phyloP scores from a whole-genome alignment of 2,797 vertebrate genomes.

The Xenopus petersii region DNA sequence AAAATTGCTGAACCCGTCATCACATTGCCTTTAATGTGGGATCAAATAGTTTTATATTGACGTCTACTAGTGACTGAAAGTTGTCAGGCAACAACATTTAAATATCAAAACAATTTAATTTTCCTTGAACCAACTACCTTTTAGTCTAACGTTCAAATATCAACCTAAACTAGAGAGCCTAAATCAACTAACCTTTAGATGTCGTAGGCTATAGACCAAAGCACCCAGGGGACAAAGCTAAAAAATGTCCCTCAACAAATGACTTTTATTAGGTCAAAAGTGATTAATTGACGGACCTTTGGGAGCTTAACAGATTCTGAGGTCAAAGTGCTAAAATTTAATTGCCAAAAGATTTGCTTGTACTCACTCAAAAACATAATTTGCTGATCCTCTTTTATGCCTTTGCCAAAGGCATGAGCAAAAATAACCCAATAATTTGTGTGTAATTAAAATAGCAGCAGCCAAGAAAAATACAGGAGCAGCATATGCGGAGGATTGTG shows the following conservation, averaged over 20 bases:
- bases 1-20: too few relatives aligned
- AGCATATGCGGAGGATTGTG: too few relatives aligned
- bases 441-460: too few relatives aligned
- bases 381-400: background rate
- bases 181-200: constrained; percentile 3
- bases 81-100: too few relatives aligned
- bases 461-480: too few relatives aligned
- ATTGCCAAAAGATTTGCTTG: constrained; percentile 5
- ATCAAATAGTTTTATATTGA: too few relatives aligned
- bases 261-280: constrained; percentile 25
- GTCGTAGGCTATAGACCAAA: background rate
- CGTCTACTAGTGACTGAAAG: too few relatives aligned
- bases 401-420: too few relatives aligned
- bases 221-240: constrained; percentile 8
- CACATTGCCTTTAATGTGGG: too few relatives aligned
- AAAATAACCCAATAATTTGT: too few relatives aligned
- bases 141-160: background rate
- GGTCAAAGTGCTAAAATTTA: constrained; percentile 17
- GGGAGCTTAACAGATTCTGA: constrained; percentile 8
- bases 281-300: constrained; percentile 14
- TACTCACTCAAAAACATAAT: background rate
- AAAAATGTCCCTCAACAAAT: constrained; percentile 20
- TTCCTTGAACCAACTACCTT: background rate
- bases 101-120: background rate
- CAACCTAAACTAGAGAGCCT: background rate